Evolutionary conservation across 2,797 vertebrate genomes (phyloP).

Genomic region (Anguilla anguilla): DNA sequence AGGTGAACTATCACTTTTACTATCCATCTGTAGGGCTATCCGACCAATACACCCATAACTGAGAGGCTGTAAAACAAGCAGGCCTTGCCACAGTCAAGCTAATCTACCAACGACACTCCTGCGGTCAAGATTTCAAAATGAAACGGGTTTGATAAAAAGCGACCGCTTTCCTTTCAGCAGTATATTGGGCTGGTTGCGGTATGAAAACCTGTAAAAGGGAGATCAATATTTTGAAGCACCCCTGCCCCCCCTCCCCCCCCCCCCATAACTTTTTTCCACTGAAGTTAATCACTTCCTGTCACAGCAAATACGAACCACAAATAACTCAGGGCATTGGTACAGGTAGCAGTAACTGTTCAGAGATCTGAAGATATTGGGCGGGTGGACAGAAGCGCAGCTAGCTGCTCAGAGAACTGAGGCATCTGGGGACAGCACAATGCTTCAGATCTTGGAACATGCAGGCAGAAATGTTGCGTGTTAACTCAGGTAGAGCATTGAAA

Average conservation of each 20-base stretch:
- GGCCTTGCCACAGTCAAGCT: background rate
- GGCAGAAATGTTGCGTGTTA: too few species aligned
- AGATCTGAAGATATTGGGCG: background rate
- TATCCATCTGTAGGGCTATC: background rate
- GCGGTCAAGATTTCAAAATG: background rate
- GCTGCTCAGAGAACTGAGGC: background rate
- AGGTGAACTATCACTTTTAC: background rate
- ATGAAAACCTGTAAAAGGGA: slow-evolving; percentile 4
- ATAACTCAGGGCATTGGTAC: background rate
- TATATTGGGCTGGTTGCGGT: background rate
- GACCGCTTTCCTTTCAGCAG: background rate
- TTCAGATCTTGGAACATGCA: too few species aligned
- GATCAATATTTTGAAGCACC: background rate
- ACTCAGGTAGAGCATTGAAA: too few species aligned
- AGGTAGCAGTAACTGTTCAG: background rate
- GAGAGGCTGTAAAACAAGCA: background rate
- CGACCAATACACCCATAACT: background rate
- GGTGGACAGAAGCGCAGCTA: background rate
- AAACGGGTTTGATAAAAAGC: background rate
- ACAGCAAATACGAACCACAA: background rate
- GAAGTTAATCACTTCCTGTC: slow-evolving; percentile 15
- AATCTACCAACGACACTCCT: background rate
- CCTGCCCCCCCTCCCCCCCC: too few species aligned
- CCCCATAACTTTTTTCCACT: background rate
- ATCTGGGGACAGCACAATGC: background rate